These are phyloP conservation scores for Benthosema pterotum DNA, from an alignment of 2,797 vertebrate species.

Conservation along the genomic window DNA sequence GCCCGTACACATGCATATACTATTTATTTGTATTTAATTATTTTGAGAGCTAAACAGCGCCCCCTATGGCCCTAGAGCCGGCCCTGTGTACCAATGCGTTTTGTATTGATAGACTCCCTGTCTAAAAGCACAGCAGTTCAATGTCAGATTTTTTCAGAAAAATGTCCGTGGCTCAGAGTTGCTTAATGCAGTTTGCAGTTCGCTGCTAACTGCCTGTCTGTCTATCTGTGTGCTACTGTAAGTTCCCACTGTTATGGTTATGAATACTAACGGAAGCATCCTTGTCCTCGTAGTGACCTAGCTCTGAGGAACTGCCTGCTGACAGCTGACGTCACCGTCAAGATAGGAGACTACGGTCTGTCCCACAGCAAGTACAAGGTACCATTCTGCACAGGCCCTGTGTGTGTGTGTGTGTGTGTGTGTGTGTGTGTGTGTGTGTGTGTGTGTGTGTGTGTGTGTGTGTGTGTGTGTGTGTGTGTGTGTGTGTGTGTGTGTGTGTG, in stretches of 20 bases:
- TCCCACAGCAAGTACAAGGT: conserved; percentile 94
- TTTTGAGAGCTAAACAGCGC: too few relatives aligned
- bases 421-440: too few relatives aligned
- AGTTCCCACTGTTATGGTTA: conserved; percentile 4
- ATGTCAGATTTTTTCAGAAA: background rate
- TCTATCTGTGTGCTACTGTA: background rate
- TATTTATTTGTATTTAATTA: too few relatives aligned
- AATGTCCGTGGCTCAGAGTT: background rate
- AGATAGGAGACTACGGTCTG: conserved; percentile 95
- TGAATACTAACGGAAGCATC: background rate
- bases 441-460: too few relatives aligned
- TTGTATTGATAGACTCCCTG: background rate
- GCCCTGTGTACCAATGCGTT: too few relatives aligned
- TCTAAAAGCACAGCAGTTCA: background rate
- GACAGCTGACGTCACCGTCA: conserved; percentile 90
- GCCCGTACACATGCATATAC: too few relatives aligned
- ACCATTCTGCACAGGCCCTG: conserved; percentile 1
- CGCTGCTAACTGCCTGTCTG: too few relatives aligned
- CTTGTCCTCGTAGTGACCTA: conserved; percentile 83
- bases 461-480: too few relatives aligned
- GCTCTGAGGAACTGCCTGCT: conserved; percentile 95
- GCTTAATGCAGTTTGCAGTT: background rate
- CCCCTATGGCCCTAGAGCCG: too few relatives aligned
- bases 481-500: too few relatives aligned
- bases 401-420: too few relatives aligned